Conservation (phyloP, 2,888 invertebrate genomes). For the Sepioteuthis lessoniana region DNA sequence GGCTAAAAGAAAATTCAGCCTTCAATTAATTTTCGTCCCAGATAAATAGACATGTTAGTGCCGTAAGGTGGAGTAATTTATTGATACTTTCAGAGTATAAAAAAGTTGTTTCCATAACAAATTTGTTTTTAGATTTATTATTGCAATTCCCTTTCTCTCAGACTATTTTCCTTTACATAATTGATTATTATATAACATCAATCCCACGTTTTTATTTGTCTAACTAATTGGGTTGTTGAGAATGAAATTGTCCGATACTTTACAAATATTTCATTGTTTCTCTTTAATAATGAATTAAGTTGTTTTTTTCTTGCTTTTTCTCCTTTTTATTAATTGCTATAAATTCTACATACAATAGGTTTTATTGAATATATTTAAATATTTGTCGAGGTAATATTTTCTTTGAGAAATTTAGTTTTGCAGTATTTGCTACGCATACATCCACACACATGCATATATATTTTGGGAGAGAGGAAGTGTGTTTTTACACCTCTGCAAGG, state of each 20-base stretch:
- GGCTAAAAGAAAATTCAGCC: neutral
- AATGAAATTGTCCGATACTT: slow-evolving; percentile 1
- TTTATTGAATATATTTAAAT: neutral
- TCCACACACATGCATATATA: too few species aligned
- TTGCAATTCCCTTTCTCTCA: neutral
- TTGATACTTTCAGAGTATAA: neutral
- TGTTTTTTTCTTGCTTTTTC: neutral
- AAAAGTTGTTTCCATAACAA: neutral
- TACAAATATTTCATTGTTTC: neutral
- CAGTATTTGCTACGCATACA: neutral
- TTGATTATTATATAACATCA: slow-evolving; percentile 18
- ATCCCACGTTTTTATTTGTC: neutral
- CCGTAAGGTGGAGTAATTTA: neutral
- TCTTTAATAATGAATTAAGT: neutral
- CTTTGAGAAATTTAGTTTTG: neutral
- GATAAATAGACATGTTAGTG: too few species aligned
- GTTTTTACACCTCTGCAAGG: too few species aligned
- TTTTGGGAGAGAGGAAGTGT: too few species aligned
- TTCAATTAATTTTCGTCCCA: neutral
- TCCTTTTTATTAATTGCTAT: neutral
- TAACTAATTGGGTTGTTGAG: slow-evolving; percentile 18
- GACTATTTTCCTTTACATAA: neutral
- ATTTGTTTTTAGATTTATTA: neutral
- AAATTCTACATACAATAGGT: neutral
- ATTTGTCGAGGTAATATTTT: neutral